A percentile compares a stretch with the other conserved stretches of the same genome.
Conservation (phyloP, 2,797 vertebrate genomes). For the Urocyon cinereoargenteus region DNA sequence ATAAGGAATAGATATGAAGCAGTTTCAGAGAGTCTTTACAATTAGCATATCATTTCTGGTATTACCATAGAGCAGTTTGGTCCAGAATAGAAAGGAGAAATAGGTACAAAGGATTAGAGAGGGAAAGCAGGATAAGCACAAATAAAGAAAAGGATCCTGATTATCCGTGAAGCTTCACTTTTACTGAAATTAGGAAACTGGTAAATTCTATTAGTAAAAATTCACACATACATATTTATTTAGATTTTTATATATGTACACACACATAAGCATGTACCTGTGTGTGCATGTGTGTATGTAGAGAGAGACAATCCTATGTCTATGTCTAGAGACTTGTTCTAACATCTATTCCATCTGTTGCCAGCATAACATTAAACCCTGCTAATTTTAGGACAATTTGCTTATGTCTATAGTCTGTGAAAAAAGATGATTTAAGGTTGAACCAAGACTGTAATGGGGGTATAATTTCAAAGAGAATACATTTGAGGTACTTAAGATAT, state of each 20-base stretch:
- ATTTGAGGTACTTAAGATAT: slow-evolving; percentile 3
- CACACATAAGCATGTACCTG: rapidly evolving
- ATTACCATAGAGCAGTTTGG: background rate
- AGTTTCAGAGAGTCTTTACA: background rate
- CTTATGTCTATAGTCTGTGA: background rate
- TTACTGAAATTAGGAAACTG: background rate
- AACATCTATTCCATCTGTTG: background rate
- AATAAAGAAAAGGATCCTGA: background rate
- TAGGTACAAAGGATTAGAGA: background rate
- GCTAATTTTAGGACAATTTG: slow-evolving; percentile 12
- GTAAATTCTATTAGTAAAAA: background rate
- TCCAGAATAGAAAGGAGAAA: background rate
- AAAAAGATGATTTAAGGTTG: background rate
- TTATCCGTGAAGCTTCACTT: background rate
- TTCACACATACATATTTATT: background rate
- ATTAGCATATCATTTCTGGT: slow-evolving; percentile 31
- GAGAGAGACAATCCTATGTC: background rate
- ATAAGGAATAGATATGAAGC: background rate
- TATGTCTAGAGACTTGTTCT: background rate
- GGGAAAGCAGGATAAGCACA: background rate
- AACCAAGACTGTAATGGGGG: background rate
- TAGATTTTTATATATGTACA: background rate
- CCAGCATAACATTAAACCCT: background rate
- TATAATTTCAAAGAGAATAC: background rate
- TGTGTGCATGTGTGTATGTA: background rate